Evolutionary conservation across 2,888 invertebrate genomes (phyloP), one percentile per base, ranked within the genome.

Genomic region (Argyresthia albistria): DNA sequence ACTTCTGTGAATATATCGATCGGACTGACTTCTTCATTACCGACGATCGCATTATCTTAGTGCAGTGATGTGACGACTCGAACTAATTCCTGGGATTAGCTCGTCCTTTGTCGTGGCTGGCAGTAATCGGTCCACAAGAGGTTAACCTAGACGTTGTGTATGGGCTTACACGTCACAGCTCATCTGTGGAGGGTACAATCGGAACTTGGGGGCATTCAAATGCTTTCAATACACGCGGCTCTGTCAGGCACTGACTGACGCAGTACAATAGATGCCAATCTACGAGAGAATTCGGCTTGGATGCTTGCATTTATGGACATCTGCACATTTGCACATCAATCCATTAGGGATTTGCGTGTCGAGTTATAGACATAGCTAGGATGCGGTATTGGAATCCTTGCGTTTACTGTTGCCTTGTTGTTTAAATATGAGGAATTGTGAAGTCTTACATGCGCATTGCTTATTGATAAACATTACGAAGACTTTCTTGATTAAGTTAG

Each of bases 241-340:
- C 69, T 70, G 73, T 67, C 60, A 60, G 64, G 60, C 62, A 73
- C 69, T 69, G 60, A 57, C 51, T 46, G 52, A 39, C 65, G 63
- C 66, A 65, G 73, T 73, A 82, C 81, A 83, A 80, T 82, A 69
- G 73, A 78, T 76, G 78, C 77, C 81, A 77, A 80, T 80, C 78
- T 78, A 64, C 62, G 67, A 66, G 67, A 70, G 81, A 80, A 80
- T 82, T 81, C 62, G 66, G 71, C 75, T 72, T 70, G 67, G 69
- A 75, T 73, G 72, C 74, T 67, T 69, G 37, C 52, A 39, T 52
- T 45, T 36, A 51, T 36, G 46, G 16, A 11, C 46, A 52, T 46
- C 46, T 52, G 52, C 15, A 37, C 46, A 52, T 52, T 51, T 35
- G 45, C 35, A 48, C 37, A 42, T 25, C 45, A 45, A 51, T 51